Percentiles rank a stretch among this genome's conserved stretches.
phyloP scores from a whole-genome alignment of 1,140 invertebrate species.

The Lepidostoma basale region DNA sequence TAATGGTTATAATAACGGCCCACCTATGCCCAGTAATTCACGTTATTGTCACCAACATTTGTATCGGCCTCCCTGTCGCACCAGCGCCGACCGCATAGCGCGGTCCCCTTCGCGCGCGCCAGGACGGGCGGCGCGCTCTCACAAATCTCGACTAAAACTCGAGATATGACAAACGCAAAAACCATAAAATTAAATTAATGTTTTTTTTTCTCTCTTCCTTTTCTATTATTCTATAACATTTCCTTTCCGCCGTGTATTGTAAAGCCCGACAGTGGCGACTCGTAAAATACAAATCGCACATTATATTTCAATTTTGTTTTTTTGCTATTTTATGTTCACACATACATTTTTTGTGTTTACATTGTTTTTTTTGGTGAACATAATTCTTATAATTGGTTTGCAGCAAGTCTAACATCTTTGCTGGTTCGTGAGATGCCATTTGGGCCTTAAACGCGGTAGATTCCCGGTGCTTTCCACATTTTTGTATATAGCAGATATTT shows the following conservation, averaged over 20 bases:
- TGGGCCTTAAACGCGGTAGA: no score
- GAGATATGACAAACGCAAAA: slow-evolving; percentile 61
- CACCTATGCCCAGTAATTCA: slow-evolving; percentile 46
- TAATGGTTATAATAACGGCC: slow-evolving; percentile 46
- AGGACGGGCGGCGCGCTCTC: slow-evolving; percentile 17
- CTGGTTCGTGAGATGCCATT: no score
- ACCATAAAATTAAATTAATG: slow-evolving; percentile 64
- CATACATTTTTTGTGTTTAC: no score
- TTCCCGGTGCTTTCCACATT: no score
- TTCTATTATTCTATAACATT: slow-evolving; percentile 46
- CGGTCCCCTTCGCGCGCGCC: slow-evolving; percentile 27
- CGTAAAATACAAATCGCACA: no score
- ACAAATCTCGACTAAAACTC: slow-evolving; percentile 59
- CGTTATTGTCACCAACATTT: slow-evolving; percentile 42
- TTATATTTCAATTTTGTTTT: no score
- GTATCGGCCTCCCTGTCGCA: slow-evolving; percentile 12
- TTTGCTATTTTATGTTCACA: no score
- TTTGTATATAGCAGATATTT: no score
- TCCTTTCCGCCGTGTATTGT: slow-evolving; percentile 37
- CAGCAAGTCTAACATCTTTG: no score
- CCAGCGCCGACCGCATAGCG: not conserved
- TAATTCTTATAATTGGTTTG: no score
- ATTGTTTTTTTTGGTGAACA: no score
- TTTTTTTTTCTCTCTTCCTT: slow-evolving; percentile 50
- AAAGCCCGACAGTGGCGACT: slow-evolving; percentile 28